Conservation (phyloP, 2,113 vertebrate genomes). For the Microcebus tavaratra region DNA sequence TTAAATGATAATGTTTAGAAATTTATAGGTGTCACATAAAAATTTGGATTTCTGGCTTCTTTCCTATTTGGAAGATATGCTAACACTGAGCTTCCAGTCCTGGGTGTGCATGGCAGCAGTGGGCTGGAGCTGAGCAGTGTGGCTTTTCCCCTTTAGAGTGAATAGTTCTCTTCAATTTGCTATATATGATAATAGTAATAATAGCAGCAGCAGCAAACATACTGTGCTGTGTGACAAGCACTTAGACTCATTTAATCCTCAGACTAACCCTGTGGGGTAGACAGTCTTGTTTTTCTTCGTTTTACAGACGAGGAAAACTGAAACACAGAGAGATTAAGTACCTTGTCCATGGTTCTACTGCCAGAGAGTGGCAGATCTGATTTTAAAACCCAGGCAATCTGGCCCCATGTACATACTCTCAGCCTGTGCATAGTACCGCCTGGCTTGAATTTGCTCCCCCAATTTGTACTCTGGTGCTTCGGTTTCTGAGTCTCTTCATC, state of each 20-base stretch:
- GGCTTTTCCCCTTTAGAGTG: not conserved
- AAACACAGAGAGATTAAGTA: not conserved
- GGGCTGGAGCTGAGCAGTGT: not conserved
- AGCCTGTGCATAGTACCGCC: not conserved
- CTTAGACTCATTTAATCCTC: not conserved
- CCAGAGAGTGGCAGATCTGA: not conserved
- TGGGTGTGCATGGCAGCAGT: not conserved
- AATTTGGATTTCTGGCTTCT: constrained; percentile 20
- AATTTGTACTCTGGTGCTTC: not conserved
- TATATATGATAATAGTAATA: not conserved
- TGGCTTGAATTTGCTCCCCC: not conserved
- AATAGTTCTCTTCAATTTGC: not conserved
- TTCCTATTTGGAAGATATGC: not conserved
- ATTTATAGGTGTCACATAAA: not conserved
- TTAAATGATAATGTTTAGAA: constrained; percentile 20
- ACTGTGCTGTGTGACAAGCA: not conserved
- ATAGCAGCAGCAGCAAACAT: not conserved
- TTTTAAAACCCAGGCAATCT: not conserved
- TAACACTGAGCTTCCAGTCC: not conserved
- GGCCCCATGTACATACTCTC: not conserved
- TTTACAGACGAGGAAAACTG: not conserved
- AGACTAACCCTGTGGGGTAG: not conserved
- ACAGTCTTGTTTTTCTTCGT: not conserved
- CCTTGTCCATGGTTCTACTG: not conserved
- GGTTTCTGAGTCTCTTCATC: not conserved